phyloP scores from a whole-genome alignment of 2,888 invertebrate genomes.

The Sesia bembeciformis region DNA sequence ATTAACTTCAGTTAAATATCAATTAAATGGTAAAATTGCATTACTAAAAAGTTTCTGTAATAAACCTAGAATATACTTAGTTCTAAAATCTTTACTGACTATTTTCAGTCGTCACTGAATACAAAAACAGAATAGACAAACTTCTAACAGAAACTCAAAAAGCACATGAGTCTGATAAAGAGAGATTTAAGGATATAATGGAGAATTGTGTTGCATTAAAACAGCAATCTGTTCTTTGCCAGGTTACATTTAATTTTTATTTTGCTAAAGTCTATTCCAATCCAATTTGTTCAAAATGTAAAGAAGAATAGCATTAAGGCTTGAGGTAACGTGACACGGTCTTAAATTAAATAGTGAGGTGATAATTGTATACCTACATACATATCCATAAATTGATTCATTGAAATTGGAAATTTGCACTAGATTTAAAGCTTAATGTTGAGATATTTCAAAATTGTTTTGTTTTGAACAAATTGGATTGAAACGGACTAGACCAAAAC shows the following conservation, averaged over 20 bases:
- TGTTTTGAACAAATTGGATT: too few relatives aligned
- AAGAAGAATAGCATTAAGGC: background rate
- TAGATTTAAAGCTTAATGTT: too few relatives aligned
- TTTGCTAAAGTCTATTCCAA: background rate
- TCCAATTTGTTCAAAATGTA: background rate
- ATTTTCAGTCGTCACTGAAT: constrained; percentile 53
- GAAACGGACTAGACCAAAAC: too few relatives aligned
- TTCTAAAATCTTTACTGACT: background rate
- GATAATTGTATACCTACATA: too few relatives aligned
- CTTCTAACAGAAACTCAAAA: constrained; percentile 47
- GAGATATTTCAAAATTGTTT: too few relatives aligned
- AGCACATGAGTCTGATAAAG: constrained; percentile 39
- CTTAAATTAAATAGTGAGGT: too few relatives aligned
- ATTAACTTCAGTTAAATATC: constrained; percentile 48
- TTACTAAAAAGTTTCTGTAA: background rate
- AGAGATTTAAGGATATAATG: constrained; percentile 46
- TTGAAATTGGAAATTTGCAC: too few relatives aligned
- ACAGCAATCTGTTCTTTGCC: constrained; percentile 48
- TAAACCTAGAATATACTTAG: background rate
- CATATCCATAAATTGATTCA: too few relatives aligned
- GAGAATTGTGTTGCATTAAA: constrained; percentile 57
- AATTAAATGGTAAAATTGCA: constrained; percentile 36
- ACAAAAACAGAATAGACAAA: constrained; percentile 51
- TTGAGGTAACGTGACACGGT: too few relatives aligned
- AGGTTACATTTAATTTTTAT: constrained; percentile 26